Conservation (phyloP, 2,888 invertebrate species). For the Volucella inflata region DNA sequence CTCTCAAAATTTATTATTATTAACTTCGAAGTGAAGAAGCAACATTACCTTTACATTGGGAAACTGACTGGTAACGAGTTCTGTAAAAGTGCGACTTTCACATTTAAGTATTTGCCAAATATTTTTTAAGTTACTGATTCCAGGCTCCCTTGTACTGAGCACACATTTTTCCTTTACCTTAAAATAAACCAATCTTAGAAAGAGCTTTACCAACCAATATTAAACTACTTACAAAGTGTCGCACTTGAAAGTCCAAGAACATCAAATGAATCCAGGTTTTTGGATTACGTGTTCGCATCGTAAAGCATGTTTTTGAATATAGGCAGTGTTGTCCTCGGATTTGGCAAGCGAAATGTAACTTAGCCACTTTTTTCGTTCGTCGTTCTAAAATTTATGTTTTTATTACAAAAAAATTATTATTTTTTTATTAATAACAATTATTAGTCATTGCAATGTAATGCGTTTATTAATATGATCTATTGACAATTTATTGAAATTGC, state of each 20-base stretch:
- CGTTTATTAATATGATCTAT: too few species aligned
- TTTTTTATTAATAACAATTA: too few species aligned
- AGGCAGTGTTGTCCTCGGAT: conserved; percentile 93
- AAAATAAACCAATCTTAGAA: conserved; percentile 24
- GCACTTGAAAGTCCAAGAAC: conserved; percentile 94
- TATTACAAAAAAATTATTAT: not conserved
- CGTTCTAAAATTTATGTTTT: conserved; percentile 85
- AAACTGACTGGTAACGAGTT: conserved; percentile 96
- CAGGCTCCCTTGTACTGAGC: conserved; percentile 91
- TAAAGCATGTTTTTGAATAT: conserved; percentile 91
- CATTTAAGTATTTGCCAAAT: conserved; percentile 98
- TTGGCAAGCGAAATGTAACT: conserved; percentile 95
- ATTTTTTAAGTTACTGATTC: conserved; percentile 92
- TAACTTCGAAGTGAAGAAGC: not conserved
- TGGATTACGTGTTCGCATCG: conserved; percentile 91
- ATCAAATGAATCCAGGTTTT: conserved; percentile 97
- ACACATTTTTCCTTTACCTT: conserved; percentile 91
- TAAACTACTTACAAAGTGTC: conserved; percentile 82
- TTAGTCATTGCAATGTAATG: too few species aligned
- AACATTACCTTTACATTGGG: conserved; percentile 90
- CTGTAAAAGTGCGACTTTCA: conserved; percentile 94
- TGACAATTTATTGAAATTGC: not conserved
- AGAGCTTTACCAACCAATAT: not conserved
- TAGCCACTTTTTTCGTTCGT: conserved; percentile 93
- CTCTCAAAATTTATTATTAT: not conserved